phyloP scores from a whole-genome alignment of 2,797 vertebrate genomes.

The Acridotheres tristis region DNA sequence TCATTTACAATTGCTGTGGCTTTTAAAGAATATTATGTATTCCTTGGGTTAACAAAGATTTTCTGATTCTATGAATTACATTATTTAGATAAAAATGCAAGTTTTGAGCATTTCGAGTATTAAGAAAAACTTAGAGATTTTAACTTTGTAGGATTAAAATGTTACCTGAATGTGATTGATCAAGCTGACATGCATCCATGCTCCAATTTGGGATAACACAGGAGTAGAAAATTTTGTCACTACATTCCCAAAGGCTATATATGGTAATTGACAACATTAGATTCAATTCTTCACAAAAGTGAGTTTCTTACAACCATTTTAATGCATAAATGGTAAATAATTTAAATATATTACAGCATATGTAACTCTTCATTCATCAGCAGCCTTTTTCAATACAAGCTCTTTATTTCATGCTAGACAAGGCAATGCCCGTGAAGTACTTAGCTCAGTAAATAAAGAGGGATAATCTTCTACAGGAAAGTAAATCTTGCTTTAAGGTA shows the following conservation, averaged over 20 bases:
- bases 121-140: not conserved
- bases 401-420: not conserved
- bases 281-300: constrained; percentile 7
- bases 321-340: constrained; percentile 13
- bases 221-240: not conserved
- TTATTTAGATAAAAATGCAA: not conserved
- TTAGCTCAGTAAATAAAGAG: constrained; percentile 49
- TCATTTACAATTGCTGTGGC: not conserved
- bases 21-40: not conserved
- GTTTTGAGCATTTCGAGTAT: not conserved
- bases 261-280: not conserved
- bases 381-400: not conserved
- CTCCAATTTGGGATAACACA: not conserved
- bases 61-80: not conserved
- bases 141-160: not conserved
- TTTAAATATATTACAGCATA: not conserved
- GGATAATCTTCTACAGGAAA: constrained; percentile 34
- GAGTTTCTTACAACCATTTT: constrained; percentile 5
- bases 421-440: not conserved
- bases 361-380: not conserved
- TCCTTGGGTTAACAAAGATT: not conserved
- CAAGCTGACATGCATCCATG: not conserved
- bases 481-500: constrained; percentile 45
- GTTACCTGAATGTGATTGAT: not conserved
- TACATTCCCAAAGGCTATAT: not conserved